phyloP scores from a whole-genome alignment of 2,113 vertebrate species.

The Albula glossodonta region DNA sequence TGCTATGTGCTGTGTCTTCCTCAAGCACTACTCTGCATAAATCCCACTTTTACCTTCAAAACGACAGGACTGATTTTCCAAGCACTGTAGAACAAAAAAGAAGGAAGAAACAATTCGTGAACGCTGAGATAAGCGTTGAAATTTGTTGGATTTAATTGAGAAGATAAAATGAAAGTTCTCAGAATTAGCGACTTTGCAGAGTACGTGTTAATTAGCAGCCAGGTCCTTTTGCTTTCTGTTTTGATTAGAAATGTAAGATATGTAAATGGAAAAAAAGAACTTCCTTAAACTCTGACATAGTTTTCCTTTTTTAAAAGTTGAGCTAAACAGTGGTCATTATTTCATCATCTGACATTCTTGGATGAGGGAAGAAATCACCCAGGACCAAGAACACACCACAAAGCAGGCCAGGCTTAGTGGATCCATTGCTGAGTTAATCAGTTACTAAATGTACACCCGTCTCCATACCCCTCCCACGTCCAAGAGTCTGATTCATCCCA shows the following conservation, averaged over 20 bases:
- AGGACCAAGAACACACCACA: background rate
- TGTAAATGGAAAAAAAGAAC: background rate
- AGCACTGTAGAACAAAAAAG: background rate
- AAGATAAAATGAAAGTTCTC: background rate
- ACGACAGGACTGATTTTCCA: background rate
- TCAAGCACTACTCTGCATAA: background rate
- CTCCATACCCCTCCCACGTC: background rate
- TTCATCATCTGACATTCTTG: background rate
- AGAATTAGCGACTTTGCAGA: background rate
- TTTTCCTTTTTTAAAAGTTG: background rate
- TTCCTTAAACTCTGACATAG: background rate
- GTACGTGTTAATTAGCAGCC: background rate
- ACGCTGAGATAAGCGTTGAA: background rate
- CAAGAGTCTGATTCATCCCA: constrained; percentile 35
- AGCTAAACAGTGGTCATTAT: background rate
- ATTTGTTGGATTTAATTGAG: background rate
- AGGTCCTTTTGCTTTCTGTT: background rate
- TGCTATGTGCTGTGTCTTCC: background rate
- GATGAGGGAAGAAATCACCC: background rate
- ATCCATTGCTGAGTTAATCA: constrained; percentile 2
- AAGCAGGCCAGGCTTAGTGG: background rate
- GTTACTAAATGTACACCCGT: background rate
- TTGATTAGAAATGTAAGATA: background rate
- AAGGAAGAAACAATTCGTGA: background rate
- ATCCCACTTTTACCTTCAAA: background rate